Evolutionary conservation across 2,888 invertebrate genomes (phyloP).

Genomic region (Podotricha telesiphe): DNA sequence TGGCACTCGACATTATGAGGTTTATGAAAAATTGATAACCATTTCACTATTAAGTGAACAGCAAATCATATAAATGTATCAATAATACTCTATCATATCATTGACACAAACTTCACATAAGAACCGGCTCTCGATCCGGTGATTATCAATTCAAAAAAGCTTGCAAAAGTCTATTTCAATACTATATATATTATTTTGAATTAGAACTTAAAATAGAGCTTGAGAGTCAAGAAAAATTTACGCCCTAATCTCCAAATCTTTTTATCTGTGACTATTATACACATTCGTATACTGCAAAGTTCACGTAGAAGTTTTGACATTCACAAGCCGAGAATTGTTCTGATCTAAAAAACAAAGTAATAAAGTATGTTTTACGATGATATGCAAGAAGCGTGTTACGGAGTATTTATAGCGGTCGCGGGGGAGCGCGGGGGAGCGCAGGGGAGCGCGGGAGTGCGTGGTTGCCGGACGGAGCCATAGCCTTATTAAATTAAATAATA

Average conservation of each 20-base stretch:
- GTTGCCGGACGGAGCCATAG: background rate
- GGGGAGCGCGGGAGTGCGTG: no score
- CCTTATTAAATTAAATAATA: conserved; percentile 28
- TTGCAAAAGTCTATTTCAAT: no score
- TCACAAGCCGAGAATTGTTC: background rate
- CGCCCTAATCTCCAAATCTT: background rate
- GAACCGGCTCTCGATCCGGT: no score
- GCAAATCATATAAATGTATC: no score
- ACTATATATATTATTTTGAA: no score
- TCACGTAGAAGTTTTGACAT: background rate
- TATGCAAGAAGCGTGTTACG: conserved; percentile 19
- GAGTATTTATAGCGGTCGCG: background rate
- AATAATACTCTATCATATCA: no score
- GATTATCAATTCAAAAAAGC: no score
- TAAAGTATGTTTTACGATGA: conserved; percentile 18
- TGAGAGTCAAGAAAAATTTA: background rate
- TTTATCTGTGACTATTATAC: background rate
- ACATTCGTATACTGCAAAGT: no score
- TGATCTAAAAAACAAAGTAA: conserved; percentile 22
- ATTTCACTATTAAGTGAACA: background rate
- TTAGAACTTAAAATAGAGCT: no score
- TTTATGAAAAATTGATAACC: background rate
- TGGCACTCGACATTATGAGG: background rate
- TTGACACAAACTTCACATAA: no score
- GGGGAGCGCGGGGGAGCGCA: background rate